Conservation (phyloP, 2,888 invertebrate genomes). For the Tachystola acroxantha region DNA sequence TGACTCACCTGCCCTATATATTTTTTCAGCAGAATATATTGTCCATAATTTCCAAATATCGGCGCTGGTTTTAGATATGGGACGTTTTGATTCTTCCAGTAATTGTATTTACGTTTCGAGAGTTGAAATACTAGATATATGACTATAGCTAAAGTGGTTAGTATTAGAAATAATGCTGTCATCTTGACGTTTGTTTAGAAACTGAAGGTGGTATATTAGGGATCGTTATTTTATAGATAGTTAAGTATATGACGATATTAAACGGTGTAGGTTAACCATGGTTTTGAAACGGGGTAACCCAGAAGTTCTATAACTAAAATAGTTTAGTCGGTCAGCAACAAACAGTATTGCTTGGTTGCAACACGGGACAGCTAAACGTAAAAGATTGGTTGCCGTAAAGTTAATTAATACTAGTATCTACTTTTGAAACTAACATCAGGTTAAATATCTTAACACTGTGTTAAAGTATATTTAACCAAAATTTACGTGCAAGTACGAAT, state of each 20-base stretch:
- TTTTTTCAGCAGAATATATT: slow-evolving; percentile 22
- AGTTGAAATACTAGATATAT: background rate
- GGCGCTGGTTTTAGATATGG: slow-evolving; percentile 20
- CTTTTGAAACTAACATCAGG: too few species aligned
- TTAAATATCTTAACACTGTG: too few species aligned
- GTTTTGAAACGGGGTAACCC: too few species aligned
- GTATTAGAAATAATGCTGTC: background rate
- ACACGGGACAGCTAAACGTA: too few species aligned
- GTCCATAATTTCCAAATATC: slow-evolving; percentile 28
- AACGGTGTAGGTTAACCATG: background rate
- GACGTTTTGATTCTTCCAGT: slow-evolving; percentile 28
- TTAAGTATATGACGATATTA: background rate
- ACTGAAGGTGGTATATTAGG: background rate
- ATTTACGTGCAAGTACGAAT: too few species aligned
- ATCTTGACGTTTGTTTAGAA: background rate
- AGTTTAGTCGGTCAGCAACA: too few species aligned
- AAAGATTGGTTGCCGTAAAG: too few species aligned
- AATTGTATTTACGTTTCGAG: slow-evolving; percentile 18
- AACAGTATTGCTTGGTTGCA: too few species aligned
- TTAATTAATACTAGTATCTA: too few species aligned
- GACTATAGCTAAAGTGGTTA: background rate
- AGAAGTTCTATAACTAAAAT: too few species aligned
- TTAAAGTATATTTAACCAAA: too few species aligned
- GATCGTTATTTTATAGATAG: background rate
- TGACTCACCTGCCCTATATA: slow-evolving; percentile 12